Conservation (phyloP, 1,140 invertebrate species). For the Leptinotarsa undecemlineata region DNA sequence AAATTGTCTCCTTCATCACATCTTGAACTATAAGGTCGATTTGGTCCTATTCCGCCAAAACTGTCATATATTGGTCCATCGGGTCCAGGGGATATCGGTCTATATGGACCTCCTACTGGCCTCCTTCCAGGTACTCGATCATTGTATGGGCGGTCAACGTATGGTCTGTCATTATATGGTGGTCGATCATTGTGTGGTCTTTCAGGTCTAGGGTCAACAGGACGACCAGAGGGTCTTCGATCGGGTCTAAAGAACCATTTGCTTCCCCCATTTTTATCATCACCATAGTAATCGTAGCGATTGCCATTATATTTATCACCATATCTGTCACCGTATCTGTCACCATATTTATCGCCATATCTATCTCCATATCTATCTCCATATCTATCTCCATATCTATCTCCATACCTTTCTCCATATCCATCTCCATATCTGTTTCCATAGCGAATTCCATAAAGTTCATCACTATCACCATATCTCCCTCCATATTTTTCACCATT, state of each 20-base stretch:
- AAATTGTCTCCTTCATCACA: conserved; percentile 77
- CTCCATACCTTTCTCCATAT: conserved; percentile 37
- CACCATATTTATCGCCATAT: conserved; percentile 53
- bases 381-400: conserved; percentile 49
- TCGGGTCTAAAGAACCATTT: conserved; percentile 49
- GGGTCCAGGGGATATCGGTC: conserved; percentile 52
- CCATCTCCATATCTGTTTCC: conserved; percentile 47
- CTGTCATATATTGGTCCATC: conserved; percentile 52
- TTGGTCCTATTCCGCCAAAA: conserved; percentile 43
- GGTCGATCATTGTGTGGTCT: conserved; percentile 44
- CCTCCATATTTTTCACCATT: conserved; percentile 44
- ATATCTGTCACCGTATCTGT: conserved; percentile 54
- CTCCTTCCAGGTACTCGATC: conserved; percentile 43
- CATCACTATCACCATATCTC: conserved; percentile 45
- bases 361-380: conserved; percentile 53
- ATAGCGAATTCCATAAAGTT: conserved; percentile 47
- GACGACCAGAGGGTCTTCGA: conserved; percentile 44
- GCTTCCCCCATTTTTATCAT: conserved; percentile 48
- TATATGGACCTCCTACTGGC: conserved; percentile 22
- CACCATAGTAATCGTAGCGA: conserved; percentile 45
- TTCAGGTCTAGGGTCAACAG: conserved; percentile 35
- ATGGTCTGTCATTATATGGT: conserved; percentile 42
- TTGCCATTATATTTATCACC: conserved; percentile 44
- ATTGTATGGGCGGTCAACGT: conserved; percentile 31
- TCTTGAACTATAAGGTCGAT: conserved; percentile 56